Percentiles rank a stretch among this genome's conserved stretches.
These are phyloP conservation scores for Oncopeltus fasciatus DNA, from an alignment of 1,140 invertebrate genomes.

Conservation along the genomic window DNA sequence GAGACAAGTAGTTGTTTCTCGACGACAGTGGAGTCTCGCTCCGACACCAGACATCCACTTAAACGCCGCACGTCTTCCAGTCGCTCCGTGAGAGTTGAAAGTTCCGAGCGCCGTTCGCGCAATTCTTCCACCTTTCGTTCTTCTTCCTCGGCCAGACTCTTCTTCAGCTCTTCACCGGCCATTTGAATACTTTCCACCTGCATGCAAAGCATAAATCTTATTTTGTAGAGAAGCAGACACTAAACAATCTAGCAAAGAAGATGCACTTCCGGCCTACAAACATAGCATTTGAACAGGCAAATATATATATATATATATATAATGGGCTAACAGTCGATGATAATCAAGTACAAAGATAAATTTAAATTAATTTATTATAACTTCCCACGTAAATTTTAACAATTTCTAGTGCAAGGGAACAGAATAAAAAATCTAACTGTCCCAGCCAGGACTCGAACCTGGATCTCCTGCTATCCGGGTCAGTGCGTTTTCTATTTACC, in stretches of 20 bases:
- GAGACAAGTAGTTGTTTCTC: not conserved
- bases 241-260: not conserved
- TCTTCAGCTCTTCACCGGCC: slow-evolving; percentile 6
- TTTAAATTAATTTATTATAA: too few relatives aligned
- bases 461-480: too few relatives aligned
- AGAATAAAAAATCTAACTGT: too few relatives aligned
- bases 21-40: not conserved
- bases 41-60: not conserved
- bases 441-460: too few relatives aligned
- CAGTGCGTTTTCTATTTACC: too few relatives aligned
- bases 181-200: slow-evolving; percentile 8
- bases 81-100: not conserved
- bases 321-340: not conserved
- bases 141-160: slow-evolving; percentile 7
- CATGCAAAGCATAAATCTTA: not conserved
- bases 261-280: too few relatives aligned
- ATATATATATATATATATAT: not conserved
- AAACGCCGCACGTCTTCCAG: not conserved
- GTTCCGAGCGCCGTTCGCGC: not conserved
- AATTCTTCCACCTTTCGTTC: slow-evolving; percentile 4
- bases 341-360: not conserved
- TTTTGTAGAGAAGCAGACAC: not conserved
- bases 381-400: too few relatives aligned
- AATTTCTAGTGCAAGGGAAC: too few relatives aligned
- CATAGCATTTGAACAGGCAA: not conserved